Evolutionary conservation across 2,797 vertebrate species (phyloP), one percentile per base, ranked within the genome.

Genomic region (Agapornis canus): DNA sequence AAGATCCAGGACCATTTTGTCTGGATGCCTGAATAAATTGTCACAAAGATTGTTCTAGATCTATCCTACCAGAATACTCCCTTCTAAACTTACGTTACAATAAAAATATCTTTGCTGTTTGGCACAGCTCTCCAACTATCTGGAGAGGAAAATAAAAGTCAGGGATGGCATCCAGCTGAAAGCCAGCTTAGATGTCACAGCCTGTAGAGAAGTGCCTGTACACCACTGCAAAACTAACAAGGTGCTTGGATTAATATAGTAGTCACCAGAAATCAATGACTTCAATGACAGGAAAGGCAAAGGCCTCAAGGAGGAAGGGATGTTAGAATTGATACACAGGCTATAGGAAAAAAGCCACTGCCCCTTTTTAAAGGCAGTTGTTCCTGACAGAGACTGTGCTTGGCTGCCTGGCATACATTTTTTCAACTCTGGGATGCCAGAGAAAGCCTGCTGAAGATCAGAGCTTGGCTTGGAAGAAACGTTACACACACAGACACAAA

Each of bases 341-440:
- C 79, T 56, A 10, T 1, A 57, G 27, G 18, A 80, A 19, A 72
- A 82, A 92, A 73, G 15, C 9, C 26, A 40, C 27, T 43, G n/a
- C 4, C 29, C 13, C 42, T 81, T 82, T 81, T 31, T 17, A 52
- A 52, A 49, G 20, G 23, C 82, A 73, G 26, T 3, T 71, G 23
- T 78, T 91, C 89, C 72, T 59, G n/a, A 78, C 70, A 85, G 31
- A 56, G 49, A 45, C 27, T 14, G 31, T 29, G 27, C 45, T 61
- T 68, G 42, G 45, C 60, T 75, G 76, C 37, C 61, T 65, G 39
- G 87, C 52, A 59, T 26, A 45, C 1, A 1, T 35, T 83, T 89
- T 35, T 87, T 91, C 72, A 78, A 81, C 63, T 52, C 82, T 75
- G 65, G n/a, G 57, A 96, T 95, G 96, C 91, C 91, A 92, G 61